A percentile compares a stretch with the other conserved stretches of the same genome.
Evolutionary conservation across 2,797 vertebrate species (phyloP).

Genomic region (Gallinago solitaria): DNA sequence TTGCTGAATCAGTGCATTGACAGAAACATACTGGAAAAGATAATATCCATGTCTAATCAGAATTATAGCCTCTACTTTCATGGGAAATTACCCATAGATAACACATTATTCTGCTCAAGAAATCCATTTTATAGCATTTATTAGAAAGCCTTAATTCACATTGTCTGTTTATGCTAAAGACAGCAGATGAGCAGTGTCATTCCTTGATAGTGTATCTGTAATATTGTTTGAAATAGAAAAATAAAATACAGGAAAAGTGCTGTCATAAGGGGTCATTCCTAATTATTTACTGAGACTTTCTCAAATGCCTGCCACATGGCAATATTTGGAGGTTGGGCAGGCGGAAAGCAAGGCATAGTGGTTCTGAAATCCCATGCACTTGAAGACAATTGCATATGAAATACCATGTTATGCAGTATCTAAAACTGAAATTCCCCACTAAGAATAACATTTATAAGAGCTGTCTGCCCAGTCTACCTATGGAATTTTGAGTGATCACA

Average conservation of each 20-base stretch:
- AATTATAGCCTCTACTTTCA: constrained; percentile 31
- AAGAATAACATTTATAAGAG: background rate
- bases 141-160: constrained; percentile 8
- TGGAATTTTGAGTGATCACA: background rate
- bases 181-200: background rate
- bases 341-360: background rate
- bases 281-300: background rate
- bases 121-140: constrained; percentile 30
- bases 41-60: constrained; percentile 42
- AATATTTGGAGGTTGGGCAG: background rate
- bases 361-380: background rate
- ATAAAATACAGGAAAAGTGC: background rate
- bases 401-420: background rate
- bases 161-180: background rate
- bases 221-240: background rate
- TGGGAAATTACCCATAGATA: constrained; percentile 38
- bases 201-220: background rate
- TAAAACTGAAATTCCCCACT: background rate
- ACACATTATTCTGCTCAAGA: constrained; percentile 31
- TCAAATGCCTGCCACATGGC: background rate
- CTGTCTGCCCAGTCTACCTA: background rate
- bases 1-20: constrained; percentile 54
- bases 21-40: constrained; percentile 43
- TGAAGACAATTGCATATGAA: background rate
- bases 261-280: background rate